These are phyloP conservation scores for Spongia lamella DNA, from an alignment of 37 sponge, comb jelly and placozoan genomes.

Conservation along the genomic window DNA sequence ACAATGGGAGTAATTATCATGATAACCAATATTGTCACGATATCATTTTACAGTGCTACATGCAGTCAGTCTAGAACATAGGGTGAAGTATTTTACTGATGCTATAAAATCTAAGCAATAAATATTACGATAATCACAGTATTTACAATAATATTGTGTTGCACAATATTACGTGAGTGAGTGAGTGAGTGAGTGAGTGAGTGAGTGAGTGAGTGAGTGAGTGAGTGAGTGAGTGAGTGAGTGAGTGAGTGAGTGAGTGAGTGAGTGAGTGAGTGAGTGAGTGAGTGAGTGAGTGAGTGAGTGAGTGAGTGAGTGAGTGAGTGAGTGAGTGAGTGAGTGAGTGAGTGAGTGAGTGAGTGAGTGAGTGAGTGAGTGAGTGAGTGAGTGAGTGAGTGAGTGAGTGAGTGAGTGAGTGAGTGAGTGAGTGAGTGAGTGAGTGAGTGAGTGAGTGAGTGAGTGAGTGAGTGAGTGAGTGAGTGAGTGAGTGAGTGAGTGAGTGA, in stretches of 20 bases:
- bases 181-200: background rate
- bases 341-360: background rate
- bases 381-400: background rate
- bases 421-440: conserved; percentile 1
- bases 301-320: background rate
- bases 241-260: conserved; percentile 4
- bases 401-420: conserved; percentile 13
- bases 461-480: conserved; percentile 26
- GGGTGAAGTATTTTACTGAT: too few species aligned
- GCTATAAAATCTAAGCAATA: too few species aligned
- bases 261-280: conserved; percentile 1
- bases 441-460: conserved; percentile 13
- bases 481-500: conserved; percentile 26
- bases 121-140: too few species aligned
- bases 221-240: conserved; percentile 18
- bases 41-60: too few species aligned
- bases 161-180: too few species aligned
- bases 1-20: too few species aligned
- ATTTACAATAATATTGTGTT: too few species aligned
- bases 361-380: background rate
- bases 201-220: conserved; percentile 16
- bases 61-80: too few species aligned
- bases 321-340: background rate
- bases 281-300: background rate
- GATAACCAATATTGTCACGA: too few species aligned